These are phyloP conservation scores for Netelia virgata DNA, from an alignment of 2,888 invertebrate genomes.

Conservation along the genomic window DNA sequence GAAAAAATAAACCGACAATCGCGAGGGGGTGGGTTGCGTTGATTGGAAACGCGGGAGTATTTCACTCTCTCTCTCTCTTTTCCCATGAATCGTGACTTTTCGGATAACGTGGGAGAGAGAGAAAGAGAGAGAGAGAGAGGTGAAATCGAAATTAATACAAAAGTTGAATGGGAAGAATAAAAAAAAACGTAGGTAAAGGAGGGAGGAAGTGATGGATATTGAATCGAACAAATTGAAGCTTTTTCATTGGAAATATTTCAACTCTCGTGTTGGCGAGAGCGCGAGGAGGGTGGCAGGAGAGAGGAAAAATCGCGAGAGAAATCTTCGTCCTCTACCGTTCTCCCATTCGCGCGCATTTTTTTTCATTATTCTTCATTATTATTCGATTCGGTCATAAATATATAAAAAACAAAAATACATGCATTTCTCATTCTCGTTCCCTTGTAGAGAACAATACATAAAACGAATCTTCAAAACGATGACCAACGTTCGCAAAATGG, in stretches of 20 bases:
- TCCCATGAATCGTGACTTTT: slow-evolving; percentile 51
- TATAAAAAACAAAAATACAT: too few species aligned
- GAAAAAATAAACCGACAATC: slow-evolving; percentile 46
- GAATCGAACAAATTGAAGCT: slow-evolving; percentile 61
- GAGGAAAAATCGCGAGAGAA: background rate
- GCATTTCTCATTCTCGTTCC: too few species aligned
- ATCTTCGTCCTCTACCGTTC: background rate
- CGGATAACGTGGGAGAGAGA: slow-evolving; percentile 24
- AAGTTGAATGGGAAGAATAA: slow-evolving; percentile 22
- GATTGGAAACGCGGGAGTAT: slow-evolving; percentile 48
- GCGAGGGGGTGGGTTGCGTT: slow-evolving; percentile 32
- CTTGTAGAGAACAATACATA: too few species aligned
- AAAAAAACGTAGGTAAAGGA: slow-evolving; percentile 21
- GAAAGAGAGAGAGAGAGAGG: slow-evolving; percentile 1
- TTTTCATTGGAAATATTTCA: slow-evolving; percentile 57
- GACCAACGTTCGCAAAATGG: background rate
- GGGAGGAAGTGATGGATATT: slow-evolving; percentile 65
- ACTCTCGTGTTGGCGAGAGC: background rate
- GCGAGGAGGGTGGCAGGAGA: background rate
- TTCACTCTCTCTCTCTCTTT: background rate
- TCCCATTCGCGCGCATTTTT: background rate
- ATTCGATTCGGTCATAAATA: slow-evolving; percentile 15
- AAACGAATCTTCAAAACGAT: background rate
- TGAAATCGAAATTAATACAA: slow-evolving; percentile 11
- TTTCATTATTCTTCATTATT: slow-evolving; percentile 29